These are phyloP conservation scores for Kryptolebias ocellatus DNA, from an alignment of 2,797 vertebrate species.

Conservation along the genomic window DNA sequence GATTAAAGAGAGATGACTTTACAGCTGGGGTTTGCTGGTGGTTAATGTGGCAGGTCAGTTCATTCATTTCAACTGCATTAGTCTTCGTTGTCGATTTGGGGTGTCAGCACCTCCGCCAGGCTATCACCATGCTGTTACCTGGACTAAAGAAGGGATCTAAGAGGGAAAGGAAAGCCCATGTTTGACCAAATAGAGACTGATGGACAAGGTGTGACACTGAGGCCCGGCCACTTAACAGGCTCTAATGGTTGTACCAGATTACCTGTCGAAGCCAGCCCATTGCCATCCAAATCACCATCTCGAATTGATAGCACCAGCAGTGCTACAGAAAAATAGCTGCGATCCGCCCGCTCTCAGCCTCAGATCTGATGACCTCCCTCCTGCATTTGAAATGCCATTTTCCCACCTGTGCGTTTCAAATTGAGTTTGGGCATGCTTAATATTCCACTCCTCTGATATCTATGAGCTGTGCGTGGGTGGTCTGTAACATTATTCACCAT, in stretches of 20 bases:
- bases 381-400: constrained; percentile 74
- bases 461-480: constrained; percentile 61
- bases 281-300: constrained; percentile 55
- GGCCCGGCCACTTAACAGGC: constrained; percentile 70
- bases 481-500: constrained; percentile 78
- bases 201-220: constrained; percentile 77
- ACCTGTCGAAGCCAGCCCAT: constrained; percentile 62
- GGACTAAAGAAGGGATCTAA: constrained; percentile 22
- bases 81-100: constrained; percentile 42
- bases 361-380: constrained; percentile 57
- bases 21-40: constrained; percentile 26
- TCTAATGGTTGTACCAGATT: constrained; percentile 78
- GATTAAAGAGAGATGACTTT: constrained; percentile 8
- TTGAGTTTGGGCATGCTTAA: constrained; percentile 78
- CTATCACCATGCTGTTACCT: constrained; percentile 46
- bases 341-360: constrained; percentile 39
- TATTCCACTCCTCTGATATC: constrained; percentile 72
- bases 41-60: constrained; percentile 45
- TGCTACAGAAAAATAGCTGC: constrained; percentile 52
- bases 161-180: constrained; percentile 49
- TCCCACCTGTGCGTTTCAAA: constrained; percentile 73
- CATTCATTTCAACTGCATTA: constrained; percentile 64
- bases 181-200: constrained; percentile 74
- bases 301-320: constrained; percentile 58
- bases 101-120: constrained; percentile 62